Percentiles rank a stretch among this genome's conserved stretches.
Conservation (phyloP, 2,888 invertebrate species). For the Dryadula phaetusa region DNA sequence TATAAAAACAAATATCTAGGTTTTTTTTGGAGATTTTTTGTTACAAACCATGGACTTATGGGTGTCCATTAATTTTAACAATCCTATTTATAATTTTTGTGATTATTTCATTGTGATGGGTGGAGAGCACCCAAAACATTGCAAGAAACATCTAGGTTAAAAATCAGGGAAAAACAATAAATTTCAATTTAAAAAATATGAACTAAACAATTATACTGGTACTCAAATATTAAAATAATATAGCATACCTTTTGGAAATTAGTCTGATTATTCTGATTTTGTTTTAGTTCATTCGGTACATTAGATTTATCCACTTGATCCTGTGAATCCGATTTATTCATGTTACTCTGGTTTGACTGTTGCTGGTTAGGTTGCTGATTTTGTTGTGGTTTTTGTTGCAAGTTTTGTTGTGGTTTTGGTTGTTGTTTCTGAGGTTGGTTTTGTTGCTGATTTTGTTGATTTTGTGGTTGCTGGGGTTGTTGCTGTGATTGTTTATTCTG, state of each 20-base stretch:
- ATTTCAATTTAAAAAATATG: no score
- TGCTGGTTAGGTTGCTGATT: slow-evolving; percentile 31
- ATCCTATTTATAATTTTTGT: no score
- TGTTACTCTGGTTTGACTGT: slow-evolving; percentile 36
- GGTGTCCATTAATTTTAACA: no score
- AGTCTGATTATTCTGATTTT: slow-evolving; percentile 55
- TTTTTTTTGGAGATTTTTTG: no score
- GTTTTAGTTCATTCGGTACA: slow-evolving; percentile 57
- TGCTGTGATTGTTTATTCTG: slow-evolving; percentile 39
- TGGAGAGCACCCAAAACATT: no score
- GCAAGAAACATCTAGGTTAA: no score
- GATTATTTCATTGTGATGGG: no score
- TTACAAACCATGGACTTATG: no score
- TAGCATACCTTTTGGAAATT: slow-evolving; percentile 57
- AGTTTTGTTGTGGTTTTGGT: slow-evolving; percentile 48
- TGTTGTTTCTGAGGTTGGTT: slow-evolving; percentile 48
- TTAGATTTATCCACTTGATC: slow-evolving; percentile 66
- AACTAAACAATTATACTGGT: no score
- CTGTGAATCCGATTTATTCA: slow-evolving; percentile 50
- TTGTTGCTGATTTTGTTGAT: slow-evolving; percentile 46
- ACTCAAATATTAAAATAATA: no score
- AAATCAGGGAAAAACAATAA: no score
- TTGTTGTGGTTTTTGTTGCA: slow-evolving; percentile 44
- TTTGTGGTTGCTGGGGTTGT: slow-evolving; percentile 41
- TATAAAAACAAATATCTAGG: no score